phyloP scores from a whole-genome alignment of 2,113 vertebrate genomes.

The Callospermophilus lateralis region DNA sequence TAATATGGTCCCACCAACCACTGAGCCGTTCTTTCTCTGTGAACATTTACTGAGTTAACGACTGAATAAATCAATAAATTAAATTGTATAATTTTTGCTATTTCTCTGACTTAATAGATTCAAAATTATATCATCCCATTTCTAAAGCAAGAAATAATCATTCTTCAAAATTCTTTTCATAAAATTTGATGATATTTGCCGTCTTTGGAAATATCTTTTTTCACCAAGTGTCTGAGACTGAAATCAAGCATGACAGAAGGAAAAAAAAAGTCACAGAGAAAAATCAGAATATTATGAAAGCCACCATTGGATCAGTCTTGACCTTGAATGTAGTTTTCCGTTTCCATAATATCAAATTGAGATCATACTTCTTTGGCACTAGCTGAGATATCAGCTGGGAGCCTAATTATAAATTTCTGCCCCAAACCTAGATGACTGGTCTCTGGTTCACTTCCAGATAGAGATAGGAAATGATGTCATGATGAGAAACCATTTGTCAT shows the following conservation, averaged over 20 bases:
- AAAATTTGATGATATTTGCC: conserved; percentile 14
- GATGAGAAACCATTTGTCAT: not conserved
- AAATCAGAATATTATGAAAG: conserved; percentile 40
- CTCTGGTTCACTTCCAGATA: not conserved
- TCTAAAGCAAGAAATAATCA: not conserved
- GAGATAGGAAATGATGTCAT: not conserved
- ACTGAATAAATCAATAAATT: not conserved
- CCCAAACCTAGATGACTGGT: not conserved
- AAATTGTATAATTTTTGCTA: not conserved
- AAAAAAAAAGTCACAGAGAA: not conserved
- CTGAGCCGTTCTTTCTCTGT: not conserved
- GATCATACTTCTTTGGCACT: not conserved
- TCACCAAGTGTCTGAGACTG: not conserved
- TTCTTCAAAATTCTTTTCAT: not conserved
- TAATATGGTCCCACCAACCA: too few species aligned
- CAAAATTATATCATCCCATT: not conserved
- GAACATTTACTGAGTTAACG: not conserved
- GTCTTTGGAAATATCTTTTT: conserved; percentile 26
- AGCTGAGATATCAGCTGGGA: not conserved
- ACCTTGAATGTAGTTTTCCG: not conserved
- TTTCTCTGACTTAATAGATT: conserved; percentile 7
- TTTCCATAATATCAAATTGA: not conserved
- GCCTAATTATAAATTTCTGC: not conserved
- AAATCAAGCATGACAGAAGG: conserved; percentile 49
- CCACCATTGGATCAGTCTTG: not conserved